These are phyloP conservation scores for Ciconia nigra DNA, from an alignment of 2,797 vertebrate genomes.

Conservation along the genomic window DNA sequence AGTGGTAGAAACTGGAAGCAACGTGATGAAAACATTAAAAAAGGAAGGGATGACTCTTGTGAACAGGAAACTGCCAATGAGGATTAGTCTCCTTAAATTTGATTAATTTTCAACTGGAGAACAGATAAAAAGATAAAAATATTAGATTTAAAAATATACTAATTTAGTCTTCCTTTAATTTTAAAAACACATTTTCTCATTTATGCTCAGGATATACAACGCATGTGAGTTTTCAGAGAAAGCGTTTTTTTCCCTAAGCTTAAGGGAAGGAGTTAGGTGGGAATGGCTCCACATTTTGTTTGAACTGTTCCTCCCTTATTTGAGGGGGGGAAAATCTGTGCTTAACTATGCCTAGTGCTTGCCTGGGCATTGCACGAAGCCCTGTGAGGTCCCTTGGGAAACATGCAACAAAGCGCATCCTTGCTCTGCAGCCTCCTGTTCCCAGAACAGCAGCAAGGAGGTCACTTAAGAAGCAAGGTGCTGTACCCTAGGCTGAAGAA, in stretches of 20 bases:
- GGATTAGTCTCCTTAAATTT: neutral
- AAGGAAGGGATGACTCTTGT: neutral
- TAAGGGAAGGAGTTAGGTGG: neutral
- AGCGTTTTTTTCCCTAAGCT: fast-evolving
- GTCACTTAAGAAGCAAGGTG: fast-evolving
- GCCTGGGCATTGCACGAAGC: neutral
- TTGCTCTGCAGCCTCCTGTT: neutral
- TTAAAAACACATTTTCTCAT: neutral
- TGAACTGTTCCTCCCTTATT: neutral
- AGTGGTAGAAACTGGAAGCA: neutral
- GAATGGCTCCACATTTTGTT: neutral
- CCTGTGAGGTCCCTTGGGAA: neutral
- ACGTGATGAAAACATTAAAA: neutral
- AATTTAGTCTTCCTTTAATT: neutral
- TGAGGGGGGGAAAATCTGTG: neutral
- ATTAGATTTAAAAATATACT: neutral
- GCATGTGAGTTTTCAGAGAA: neutral
- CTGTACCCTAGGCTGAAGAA: neutral
- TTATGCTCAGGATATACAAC: neutral
- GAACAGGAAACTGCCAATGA: neutral
- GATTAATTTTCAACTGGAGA: neutral
- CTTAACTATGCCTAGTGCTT: neutral
- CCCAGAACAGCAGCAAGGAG: neutral
- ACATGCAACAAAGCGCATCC: neutral
- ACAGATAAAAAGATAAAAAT: neutral